Base-by-base conservation (phyloP, 1,140 invertebrate genomes). In the Charaxes varanes region DNA sequence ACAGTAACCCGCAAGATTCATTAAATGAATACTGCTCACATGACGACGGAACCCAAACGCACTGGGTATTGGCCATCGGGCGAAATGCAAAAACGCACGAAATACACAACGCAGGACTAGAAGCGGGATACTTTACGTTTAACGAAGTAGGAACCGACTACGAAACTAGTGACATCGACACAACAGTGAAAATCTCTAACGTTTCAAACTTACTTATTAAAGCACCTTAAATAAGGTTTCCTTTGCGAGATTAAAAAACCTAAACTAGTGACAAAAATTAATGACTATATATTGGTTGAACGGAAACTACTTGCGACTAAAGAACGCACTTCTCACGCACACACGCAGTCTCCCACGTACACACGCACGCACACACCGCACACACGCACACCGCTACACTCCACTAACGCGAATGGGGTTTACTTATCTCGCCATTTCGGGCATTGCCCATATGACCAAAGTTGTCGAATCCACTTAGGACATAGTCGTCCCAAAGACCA, bases 331-430 rank as follows among this genome's bases (percentile, higher is more conserved):
- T 12, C 19, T 10, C 6, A 18, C 22, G 6, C 15, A n/a, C 22
- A 19, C 26, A 14, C 24, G 17, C 26, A 34, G 37, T 44, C 37
- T 45, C 49, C 32, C 42, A 28, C 52, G 6, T 45, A 42, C 47
- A 22, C 50, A 52, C 47, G 12, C 48, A 61, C 44, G 41, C 51
- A 48, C 51, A 36, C n/a, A n/a, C n/a, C n/a, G n/a, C 37, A 48
- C 49, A 35, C 42, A 28, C 52, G 6, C 48, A 42, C 47, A 22
- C 50, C 49, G 44, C 10, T 45, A 61, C 44, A 43, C 51, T 46
- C 51, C 32, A 59, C 52, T 57, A 55, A 50, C 43, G 36, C 58
- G 42, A 61, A 61, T 70, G 69, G 69, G 69, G 66, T 68, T 73
- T 65, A 56, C 55, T 52, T 37, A 53, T 44, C 35, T 16, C 36